These are phyloP conservation scores for Oryctolagus cuniculus DNA, from an alignment of 2,113 vertebrate species.

Conservation along the genomic window mOryCun1.1 NC_091435.1:121934501-121935000, in stretches of 20 bases:
- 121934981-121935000: neutral
- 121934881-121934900: neutral
- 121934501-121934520: conserved; percentile 36
- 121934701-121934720: conserved; percentile 68
- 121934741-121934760: conserved; percentile 67
- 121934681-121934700: conserved; percentile 53
- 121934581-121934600: conserved; percentile 64
- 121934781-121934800: conserved; percentile 38
- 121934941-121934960: neutral
- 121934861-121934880: neutral
- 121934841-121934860: neutral
- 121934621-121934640: conserved; percentile 72
- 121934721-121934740: conserved; percentile 76
- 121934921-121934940: neutral
- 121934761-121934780: conserved; percentile 60
- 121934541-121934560: conserved; percentile 47
- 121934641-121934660: conserved; percentile 46
- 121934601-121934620: conserved; percentile 54
- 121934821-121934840: neutral
- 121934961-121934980: neutral
- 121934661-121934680: conserved; percentile 51
- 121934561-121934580: conserved; percentile 57
- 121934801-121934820: conserved; percentile 18
- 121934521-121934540: conserved; percentile 59
- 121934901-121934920: neutral